phyloP scores from a whole-genome alignment of 2,888 invertebrate species.

The Papilio elwesi region DNA sequence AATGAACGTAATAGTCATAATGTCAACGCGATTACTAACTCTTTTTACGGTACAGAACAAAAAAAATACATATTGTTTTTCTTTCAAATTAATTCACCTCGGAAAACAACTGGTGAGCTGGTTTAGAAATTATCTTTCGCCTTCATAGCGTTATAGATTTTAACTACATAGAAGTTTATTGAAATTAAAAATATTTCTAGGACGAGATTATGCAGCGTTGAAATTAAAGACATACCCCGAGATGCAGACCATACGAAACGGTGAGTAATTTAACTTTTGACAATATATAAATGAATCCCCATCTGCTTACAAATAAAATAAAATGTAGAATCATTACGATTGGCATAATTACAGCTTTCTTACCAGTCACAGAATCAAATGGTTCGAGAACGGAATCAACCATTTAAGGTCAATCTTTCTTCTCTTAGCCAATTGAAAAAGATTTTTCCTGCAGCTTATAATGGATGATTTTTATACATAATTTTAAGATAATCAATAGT shows the following conservation, averaged over 20 bases:
- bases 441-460: too few relatives aligned
- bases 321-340: too few relatives aligned
- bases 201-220: conserved; percentile 71
- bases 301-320: too few relatives aligned
- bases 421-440: too few relatives aligned
- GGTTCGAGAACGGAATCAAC: too few relatives aligned
- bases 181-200: conserved; percentile 46
- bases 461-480: too few relatives aligned
- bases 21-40: background rate
- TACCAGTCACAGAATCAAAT: too few relatives aligned
- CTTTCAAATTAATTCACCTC: background rate
- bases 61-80: background rate
- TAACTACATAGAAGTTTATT: background rate
- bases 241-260: conserved; percentile 92
- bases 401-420: too few relatives aligned
- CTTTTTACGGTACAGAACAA: background rate
- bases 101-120: background rate
- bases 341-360: too few relatives aligned
- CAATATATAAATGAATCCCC: too few relatives aligned
- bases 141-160: background rate
- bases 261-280: conserved; percentile 84
- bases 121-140: background rate
- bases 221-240: conserved; percentile 90
- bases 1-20: background rate
- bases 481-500: too few relatives aligned